Percentiles rank a stretch among this genome's conserved stretches.
Conservation (phyloP, 1,140 invertebrate genomes). For the Forficula auricularia region DNA sequence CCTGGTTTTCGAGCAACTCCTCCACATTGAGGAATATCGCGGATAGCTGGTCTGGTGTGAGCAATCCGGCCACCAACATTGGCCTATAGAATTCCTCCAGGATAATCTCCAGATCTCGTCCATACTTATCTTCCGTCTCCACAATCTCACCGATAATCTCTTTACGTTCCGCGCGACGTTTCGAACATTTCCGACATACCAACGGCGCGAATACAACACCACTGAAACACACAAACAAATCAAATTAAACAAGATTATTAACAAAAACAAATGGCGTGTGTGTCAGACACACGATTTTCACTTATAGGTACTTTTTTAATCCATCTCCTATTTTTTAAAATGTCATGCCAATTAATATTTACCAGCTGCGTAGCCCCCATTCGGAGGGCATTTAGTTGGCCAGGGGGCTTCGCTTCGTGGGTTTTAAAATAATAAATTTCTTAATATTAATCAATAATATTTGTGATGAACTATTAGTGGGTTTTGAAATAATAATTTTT, state of each 20-base stretch:
- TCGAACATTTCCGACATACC: constrained; percentile 72
- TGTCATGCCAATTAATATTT: too few species aligned
- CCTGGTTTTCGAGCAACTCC: constrained; percentile 79
- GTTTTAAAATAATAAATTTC: too few species aligned
- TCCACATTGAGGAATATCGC: constrained; percentile 87
- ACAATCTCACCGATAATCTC: constrained; percentile 92
- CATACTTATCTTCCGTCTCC: constrained; percentile 91
- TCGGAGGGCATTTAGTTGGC: too few species aligned
- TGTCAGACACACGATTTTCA: too few species aligned
- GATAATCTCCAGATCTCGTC: constrained; percentile 76
- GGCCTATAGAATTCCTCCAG: constrained; percentile 86
- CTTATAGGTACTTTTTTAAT: neutral
- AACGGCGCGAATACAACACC: constrained; percentile 55
- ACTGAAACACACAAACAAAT: constrained; percentile 26
- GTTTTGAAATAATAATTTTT: too few species aligned
- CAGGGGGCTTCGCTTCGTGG: too few species aligned
- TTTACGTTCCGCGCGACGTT: constrained; percentile 72
- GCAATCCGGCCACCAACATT: constrained; percentile 68
- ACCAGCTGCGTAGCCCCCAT: too few species aligned
- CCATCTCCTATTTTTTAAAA: too few species aligned
- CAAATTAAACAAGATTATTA: constrained; percentile 3
- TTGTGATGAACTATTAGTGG: too few species aligned
- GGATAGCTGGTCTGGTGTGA: constrained; percentile 28
- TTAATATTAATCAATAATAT: too few species aligned
- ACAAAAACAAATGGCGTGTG: neutral